Conservation (phyloP, 2,888 invertebrate genomes). For the Epinotia ramella region DNA sequence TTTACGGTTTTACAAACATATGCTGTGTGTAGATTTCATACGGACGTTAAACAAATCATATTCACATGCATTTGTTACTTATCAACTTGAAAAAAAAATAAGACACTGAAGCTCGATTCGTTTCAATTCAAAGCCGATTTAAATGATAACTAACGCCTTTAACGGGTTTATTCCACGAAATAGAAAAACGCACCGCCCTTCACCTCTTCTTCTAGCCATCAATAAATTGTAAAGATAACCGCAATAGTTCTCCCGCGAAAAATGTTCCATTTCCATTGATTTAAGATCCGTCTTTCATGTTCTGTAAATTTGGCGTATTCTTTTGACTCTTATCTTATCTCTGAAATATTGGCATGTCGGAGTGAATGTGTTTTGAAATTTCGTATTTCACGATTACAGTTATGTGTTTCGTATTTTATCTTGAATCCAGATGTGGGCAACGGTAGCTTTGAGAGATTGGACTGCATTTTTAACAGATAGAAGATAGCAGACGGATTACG, state of each 20-base stretch:
- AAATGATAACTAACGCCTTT: neutral
- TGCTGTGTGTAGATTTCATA: no score
- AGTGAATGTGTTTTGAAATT: neutral
- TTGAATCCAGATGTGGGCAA: conserved; percentile 11
- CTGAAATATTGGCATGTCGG: conserved; percentile 29
- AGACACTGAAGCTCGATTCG: neutral
- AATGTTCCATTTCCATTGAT: conserved; percentile 32
- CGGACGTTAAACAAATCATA: no score
- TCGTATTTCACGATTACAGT: no score
- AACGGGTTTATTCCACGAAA: neutral
- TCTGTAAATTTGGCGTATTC: conserved; percentile 12
- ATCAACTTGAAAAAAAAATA: no score
- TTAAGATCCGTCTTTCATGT: conserved; percentile 8
- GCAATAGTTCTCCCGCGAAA: conserved; percentile 22
- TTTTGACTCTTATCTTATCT: conserved; percentile 12
- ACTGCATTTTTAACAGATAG: conserved; percentile 20
- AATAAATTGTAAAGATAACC: conserved; percentile 35
- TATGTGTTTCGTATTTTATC: neutral
- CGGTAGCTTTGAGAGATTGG: conserved; percentile 21
- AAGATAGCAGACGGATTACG: neutral
- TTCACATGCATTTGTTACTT: neutral
- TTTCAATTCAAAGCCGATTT: neutral
- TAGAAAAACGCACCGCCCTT: conserved; percentile 4
- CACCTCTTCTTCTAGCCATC: conserved; percentile 17
- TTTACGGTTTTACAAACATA: no score